phyloP scores from a whole-genome alignment of 2,113 vertebrate species.

The Callocephalon fimbriatum region DNA sequence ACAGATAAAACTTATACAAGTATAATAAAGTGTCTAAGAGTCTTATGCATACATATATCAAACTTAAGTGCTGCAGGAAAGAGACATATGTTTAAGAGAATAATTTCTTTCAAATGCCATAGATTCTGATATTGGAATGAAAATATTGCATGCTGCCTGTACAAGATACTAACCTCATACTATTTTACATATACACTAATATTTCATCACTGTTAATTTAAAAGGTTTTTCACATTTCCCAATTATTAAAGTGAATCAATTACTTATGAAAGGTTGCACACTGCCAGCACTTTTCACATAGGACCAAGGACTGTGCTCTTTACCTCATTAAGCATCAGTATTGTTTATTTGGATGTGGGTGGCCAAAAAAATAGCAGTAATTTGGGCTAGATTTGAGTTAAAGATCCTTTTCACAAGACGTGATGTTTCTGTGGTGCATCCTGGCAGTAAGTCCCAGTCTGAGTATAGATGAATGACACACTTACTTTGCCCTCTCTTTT shows the following conservation, averaged over 20 bases:
- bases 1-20: not conserved
- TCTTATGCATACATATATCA: not conserved
- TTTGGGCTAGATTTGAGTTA: not conserved
- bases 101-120: not conserved
- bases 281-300: not conserved
- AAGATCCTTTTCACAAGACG: not conserved
- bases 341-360: not conserved
- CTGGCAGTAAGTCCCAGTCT: not conserved
- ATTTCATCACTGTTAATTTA: not conserved
- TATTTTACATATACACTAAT: not conserved
- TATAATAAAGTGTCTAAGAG: not conserved
- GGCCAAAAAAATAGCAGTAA: not conserved
- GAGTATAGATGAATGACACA: not conserved
- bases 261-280: not conserved
- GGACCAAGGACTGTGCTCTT: not conserved
- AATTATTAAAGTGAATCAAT: conserved; percentile 26
- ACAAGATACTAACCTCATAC: not conserved
- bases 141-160: not conserved
- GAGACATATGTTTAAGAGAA: not conserved
- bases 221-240: not conserved
- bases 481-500: not conserved
- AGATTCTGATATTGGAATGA: not conserved
- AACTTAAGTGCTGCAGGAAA: not conserved
- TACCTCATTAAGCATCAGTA: not conserved
- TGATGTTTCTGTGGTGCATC: not conserved